A percentile compares a stretch with the other conserved stretches of the same genome.
Conservation (phyloP, 2,113 vertebrate genomes). For the Alaudala cheleensis region DNA sequence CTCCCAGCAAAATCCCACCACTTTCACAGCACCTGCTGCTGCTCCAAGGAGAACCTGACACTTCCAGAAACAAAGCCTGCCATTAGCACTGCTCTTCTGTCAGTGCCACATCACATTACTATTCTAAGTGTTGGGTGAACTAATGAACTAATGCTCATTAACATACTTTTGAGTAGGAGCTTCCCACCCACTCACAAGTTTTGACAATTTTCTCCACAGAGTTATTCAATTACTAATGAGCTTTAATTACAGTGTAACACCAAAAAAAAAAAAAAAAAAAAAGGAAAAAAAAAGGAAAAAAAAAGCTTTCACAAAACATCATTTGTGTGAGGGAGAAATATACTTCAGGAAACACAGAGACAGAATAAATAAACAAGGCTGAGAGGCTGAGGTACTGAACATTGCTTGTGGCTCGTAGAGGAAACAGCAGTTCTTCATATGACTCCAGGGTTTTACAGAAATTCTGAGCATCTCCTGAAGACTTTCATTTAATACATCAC, state of each 20-base stretch:
- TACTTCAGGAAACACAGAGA: neutral
- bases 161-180: neutral
- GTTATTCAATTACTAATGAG: neutral
- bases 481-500: neutral
- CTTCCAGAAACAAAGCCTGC: neutral
- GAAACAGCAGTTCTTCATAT: neutral
- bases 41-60: neutral
- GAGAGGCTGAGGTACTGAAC: neutral
- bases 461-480: neutral
- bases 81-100: neutral
- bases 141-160: neutral
- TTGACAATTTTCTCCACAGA: neutral
- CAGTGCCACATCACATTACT: neutral
- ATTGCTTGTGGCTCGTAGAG: neutral
- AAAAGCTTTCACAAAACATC: neutral
- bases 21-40: neutral
- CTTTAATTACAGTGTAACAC: neutral
- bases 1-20: neutral
- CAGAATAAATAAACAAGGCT: conserved; percentile 1
- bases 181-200: neutral
- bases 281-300: neutral
- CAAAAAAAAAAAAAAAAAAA: no score
- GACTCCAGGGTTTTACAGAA: neutral
- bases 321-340: neutral
- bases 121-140: neutral